A percentile compares a stretch with the other conserved stretches of the same genome.
Conservation (phyloP, 1,140 invertebrate genomes). For the Drosophila athabasca region DNA sequence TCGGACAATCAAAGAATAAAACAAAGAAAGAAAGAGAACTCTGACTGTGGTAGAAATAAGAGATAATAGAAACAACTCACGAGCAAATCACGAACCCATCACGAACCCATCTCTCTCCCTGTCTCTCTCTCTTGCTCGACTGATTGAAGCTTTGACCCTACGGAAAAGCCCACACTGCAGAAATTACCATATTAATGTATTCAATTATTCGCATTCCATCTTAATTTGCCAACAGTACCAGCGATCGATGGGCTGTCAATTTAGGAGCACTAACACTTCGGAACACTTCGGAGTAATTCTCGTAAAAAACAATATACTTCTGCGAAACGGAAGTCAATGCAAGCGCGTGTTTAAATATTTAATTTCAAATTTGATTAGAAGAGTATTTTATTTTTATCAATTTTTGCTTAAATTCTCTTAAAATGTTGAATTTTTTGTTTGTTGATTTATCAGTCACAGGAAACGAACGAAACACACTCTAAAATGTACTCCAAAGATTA, state of each 20-base stretch:
- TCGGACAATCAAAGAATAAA: not conserved
- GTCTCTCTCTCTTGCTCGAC: slow-evolving; percentile 6
- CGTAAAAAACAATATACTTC: slow-evolving; percentile 18
- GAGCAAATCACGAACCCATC: slow-evolving; percentile 3
- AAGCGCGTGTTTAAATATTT: not conserved
- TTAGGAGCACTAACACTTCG: slow-evolving; percentile 15
- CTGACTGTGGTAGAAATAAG: no score
- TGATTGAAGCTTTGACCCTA: slow-evolving; percentile 43
- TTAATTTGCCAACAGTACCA: slow-evolving; percentile 24
- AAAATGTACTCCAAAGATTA: no score
- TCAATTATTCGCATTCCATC: slow-evolving; percentile 52
- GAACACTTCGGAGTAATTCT: slow-evolving; percentile 28
- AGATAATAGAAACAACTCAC: not conserved
- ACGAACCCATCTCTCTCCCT: slow-evolving; percentile 1
- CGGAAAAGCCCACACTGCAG: not conserved
- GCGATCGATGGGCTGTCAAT: slow-evolving; percentile 43
- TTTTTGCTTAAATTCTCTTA: no score
- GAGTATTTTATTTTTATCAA: no score
- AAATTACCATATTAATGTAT: slow-evolving; percentile 66
- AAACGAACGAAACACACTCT: no score
- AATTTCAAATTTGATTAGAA: no score
- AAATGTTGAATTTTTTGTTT: no score
- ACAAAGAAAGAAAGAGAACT: no score
- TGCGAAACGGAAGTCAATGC: not conserved
- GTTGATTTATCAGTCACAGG: no score